Percentiles rank a stretch among this genome's conserved stretches.
These are phyloP conservation scores for Semnornis frantzii DNA, from an alignment of 2,113 vertebrate species.

Conservation along the genomic window DNA sequence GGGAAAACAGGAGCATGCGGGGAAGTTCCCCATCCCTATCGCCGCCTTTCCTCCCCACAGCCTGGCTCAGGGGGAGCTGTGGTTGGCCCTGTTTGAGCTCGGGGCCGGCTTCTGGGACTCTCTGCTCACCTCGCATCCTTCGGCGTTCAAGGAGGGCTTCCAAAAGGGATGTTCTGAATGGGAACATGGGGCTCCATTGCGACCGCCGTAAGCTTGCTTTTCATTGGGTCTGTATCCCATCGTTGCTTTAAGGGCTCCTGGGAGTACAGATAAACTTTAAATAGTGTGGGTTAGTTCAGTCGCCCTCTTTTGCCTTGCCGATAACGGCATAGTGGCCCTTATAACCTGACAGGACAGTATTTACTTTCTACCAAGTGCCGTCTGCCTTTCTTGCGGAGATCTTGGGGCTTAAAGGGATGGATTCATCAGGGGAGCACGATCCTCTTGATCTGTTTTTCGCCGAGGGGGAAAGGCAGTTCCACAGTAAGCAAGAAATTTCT, in stretches of 20 bases:
- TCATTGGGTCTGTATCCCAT: neutral
- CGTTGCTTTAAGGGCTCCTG: neutral
- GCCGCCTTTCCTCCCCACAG: rapidly evolving
- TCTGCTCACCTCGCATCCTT: rapidly evolving
- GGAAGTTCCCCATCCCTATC: rapidly evolving
- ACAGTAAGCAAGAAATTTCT: neutral
- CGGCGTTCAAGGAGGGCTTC: neutral
- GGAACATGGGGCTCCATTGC: rapidly evolving
- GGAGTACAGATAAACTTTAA: neutral
- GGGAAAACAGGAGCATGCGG: neutral
- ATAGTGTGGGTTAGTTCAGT: rapidly evolving
- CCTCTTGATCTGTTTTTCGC: neutral
- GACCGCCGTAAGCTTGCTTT: neutral
- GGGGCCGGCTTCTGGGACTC: no score
- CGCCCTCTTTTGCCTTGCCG: rapidly evolving
- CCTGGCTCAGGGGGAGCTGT: rapidly evolving
- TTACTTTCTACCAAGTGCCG: rapidly evolving
- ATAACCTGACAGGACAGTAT: rapidly evolving
- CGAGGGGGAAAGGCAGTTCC: neutral
- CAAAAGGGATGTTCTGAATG: neutral
- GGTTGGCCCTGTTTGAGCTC: neutral
- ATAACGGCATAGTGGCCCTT: neutral
- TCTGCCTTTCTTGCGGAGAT: neutral
- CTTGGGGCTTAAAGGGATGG: neutral
- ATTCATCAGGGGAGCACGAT: rapidly evolving